Conservation (phyloP, 2,797 vertebrate species). For the Thamnophis elegans region DNA sequence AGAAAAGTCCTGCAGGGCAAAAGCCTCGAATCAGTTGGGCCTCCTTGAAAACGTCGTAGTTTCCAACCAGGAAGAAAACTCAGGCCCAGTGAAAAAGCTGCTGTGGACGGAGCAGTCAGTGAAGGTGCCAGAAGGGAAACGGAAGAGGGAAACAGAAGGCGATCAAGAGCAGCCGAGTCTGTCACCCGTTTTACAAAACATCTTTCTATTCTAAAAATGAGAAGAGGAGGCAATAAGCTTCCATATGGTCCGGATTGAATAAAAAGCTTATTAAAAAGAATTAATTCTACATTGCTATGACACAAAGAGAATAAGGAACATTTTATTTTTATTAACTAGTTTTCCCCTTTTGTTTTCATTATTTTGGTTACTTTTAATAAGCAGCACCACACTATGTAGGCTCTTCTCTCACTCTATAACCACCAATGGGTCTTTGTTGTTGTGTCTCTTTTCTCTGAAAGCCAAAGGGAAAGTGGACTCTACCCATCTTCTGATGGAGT, state of each 20-base stretch:
- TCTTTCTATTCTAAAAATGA: not conserved
- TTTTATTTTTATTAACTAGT: not conserved
- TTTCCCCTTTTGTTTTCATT: not conserved
- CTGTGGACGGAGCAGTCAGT: no score
- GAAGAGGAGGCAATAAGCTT: not conserved
- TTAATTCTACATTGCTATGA: not conserved
- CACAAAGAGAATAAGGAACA: not conserved
- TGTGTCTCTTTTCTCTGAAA: not conserved
- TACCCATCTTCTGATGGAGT: no score
- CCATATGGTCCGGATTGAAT: not conserved
- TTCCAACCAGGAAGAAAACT: no score
- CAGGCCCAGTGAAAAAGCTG: not conserved
- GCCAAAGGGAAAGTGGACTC: no score
- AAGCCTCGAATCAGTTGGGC: no score
- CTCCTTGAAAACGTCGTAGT: no score
- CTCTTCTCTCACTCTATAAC: not conserved
- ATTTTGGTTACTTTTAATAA: not conserved
- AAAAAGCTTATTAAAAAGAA: not conserved
- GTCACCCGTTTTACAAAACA: not conserved
- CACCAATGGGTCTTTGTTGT: not conserved
- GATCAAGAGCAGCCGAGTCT: no score
- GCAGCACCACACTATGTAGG: not conserved
- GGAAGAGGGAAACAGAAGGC: not conserved
- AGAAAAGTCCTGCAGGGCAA: no score
- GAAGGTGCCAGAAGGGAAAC: not conserved